These are phyloP conservation scores for Lepidocyrtinus sp. DNA, from an alignment of 2,888 invertebrate genomes.

Conservation along the genomic window DNA sequence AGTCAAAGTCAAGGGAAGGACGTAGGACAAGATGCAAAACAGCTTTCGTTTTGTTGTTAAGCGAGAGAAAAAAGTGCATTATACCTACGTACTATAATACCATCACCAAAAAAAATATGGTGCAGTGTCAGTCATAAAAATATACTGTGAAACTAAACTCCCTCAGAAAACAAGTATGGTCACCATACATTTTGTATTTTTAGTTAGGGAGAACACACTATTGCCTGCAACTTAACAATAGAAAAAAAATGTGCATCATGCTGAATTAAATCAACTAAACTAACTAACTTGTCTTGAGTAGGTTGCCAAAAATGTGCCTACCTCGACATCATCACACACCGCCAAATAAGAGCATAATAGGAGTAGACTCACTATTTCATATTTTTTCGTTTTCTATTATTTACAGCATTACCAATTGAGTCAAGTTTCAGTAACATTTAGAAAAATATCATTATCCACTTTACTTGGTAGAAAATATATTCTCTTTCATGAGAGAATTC, in stretches of 20 bases:
- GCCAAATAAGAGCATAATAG: slow-evolving; percentile 2
- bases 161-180: not conserved
- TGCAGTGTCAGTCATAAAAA: slow-evolving; percentile 46
- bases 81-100: not conserved
- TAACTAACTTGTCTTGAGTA: not conserved
- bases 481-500: not conserved
- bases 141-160: not conserved
- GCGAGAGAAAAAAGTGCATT: slow-evolving; percentile 46
- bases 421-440: slow-evolving; percentile 57
- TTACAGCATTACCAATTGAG: slow-evolving; percentile 39
- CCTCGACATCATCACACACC: slow-evolving; percentile 1
- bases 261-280: slow-evolving; percentile 8
- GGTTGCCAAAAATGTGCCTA: slow-evolving; percentile 13
- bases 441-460: slow-evolving; percentile 12
- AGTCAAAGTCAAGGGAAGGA: slow-evolving; percentile 57
- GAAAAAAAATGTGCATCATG: not conserved
- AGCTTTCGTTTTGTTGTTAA: slow-evolving; percentile 33
- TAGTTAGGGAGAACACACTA: slow-evolving; percentile 16
- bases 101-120: slow-evolving; percentile 27
- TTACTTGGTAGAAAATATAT: not conserved
- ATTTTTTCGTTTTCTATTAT: slow-evolving; percentile 12
- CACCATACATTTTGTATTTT: slow-evolving; percentile 17
- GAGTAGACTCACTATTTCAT: not conserved
- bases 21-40: slow-evolving; percentile 56
- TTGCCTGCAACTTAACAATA: slow-evolving; percentile 40